These are phyloP conservation scores for Euplexia lucipara DNA, from an alignment of 2,888 invertebrate genomes.

Conservation along the genomic window DNA sequence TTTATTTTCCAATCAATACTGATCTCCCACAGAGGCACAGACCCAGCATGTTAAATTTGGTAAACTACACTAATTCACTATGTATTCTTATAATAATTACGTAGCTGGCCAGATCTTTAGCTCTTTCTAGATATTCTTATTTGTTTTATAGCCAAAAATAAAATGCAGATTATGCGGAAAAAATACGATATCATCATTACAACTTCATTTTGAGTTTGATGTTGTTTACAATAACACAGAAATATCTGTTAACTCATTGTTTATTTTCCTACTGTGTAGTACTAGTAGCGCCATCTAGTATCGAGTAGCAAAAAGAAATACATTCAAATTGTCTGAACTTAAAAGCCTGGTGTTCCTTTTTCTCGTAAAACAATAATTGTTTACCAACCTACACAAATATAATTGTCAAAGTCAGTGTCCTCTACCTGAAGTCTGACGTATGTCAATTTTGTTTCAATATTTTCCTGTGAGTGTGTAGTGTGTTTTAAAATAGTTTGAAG, in stretches of 20 bases:
- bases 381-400: not conserved
- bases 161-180: not conserved
- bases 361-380: not conserved
- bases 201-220: conserved; percentile 4
- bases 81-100: not conserved
- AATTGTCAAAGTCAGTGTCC: conserved; percentile 14
- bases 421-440: too few relatives aligned
- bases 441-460: not conserved
- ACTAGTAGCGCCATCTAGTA: conserved; percentile 68
- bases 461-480: too few relatives aligned
- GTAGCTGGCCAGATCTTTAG: not conserved
- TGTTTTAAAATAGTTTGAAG: not conserved
- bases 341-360: conserved; percentile 1
- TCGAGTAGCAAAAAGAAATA: conserved; percentile 52
- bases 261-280: conserved; percentile 20
- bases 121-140: too few relatives aligned
- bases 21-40: conserved; percentile 2
- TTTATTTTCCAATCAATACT: conserved; percentile 3
- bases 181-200: not conserved
- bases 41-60: conserved; percentile 11
- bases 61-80: not conserved
- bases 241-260: conserved; percentile 20
- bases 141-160: not conserved
- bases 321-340: not conserved
- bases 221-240: conserved; percentile 37